Conservation (phyloP, 2,797 vertebrate species). For the Channallabes apus region DNA sequence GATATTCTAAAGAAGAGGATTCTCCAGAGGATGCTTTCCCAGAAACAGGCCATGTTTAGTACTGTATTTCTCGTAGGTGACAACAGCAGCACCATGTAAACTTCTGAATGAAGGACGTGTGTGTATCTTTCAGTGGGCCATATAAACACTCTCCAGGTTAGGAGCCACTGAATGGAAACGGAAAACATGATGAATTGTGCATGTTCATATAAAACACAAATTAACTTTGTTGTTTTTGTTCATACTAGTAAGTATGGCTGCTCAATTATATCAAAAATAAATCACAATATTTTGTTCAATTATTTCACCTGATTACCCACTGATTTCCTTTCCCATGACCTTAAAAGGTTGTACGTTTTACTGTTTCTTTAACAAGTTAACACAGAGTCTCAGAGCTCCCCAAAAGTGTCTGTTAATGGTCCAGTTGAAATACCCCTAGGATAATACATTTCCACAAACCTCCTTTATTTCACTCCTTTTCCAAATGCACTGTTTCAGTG, state of each 20-base stretch:
- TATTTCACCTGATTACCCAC: no score
- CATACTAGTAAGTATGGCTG: not conserved
- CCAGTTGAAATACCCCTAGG: no score
- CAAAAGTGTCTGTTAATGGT: no score
- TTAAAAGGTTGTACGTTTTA: no score
- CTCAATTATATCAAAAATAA: no score
- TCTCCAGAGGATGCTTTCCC: constrained; percentile 46
- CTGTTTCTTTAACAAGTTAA: no score
- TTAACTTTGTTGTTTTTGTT: not conserved
- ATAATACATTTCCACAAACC: no score
- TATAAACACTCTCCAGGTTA: constrained; percentile 41
- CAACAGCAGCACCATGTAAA: constrained; percentile 48
- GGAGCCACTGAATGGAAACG: constrained; percentile 35
- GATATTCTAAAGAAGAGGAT: constrained; percentile 47
- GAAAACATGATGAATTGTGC: constrained; percentile 31
- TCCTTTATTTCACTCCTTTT: no score
- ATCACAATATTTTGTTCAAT: no score
- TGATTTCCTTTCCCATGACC: no score
- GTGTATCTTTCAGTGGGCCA: constrained; percentile 39
- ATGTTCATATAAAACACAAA: not conserved
- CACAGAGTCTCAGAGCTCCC: no score
- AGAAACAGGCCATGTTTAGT: constrained; percentile 52
- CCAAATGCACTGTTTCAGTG: no score
- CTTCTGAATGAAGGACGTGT: constrained; percentile 36
- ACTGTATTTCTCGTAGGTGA: constrained; percentile 56